Conservation (phyloP, 1,140 invertebrate species). For the Chymomyza costata region DNA sequence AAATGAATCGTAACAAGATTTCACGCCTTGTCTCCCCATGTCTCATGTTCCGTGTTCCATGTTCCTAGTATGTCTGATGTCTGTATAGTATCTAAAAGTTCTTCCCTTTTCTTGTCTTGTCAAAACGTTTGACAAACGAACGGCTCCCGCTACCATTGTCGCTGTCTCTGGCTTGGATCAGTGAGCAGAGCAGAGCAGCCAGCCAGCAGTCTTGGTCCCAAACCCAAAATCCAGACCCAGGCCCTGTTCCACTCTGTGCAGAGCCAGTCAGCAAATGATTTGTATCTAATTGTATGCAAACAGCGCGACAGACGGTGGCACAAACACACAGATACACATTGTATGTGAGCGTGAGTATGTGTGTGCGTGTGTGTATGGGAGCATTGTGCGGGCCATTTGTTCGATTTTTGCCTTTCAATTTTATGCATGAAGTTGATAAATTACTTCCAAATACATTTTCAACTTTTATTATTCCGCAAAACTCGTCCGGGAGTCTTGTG, state of each 20-base stretch:
- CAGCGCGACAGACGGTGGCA: conserved; percentile 30
- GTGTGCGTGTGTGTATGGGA: conserved; percentile 15
- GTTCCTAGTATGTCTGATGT: no score
- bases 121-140: conserved; percentile 61
- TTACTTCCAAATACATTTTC: conserved; percentile 49
- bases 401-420: conserved; percentile 56
- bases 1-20: not conserved
- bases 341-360: not conserved
- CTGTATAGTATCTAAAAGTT: conserved; percentile 5
- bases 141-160: not conserved
- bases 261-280: conserved; percentile 61
- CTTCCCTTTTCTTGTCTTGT: conserved; percentile 68
- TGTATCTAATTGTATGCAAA: conserved; percentile 73
- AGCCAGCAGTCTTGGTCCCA: not conserved
- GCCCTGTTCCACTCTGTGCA: no score
- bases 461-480: conserved; percentile 28
- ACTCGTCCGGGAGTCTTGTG: no score
- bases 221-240: no score
- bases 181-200: conserved; percentile 4
- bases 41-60: no score
- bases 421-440: conserved; percentile 67
- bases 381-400: conserved; percentile 62
- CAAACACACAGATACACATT: not conserved
- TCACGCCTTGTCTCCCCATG: not conserved
- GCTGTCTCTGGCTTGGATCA: not conserved